A percentile compares a stretch with the other conserved stretches of the same genome.
Conservation (phyloP, 2,888 invertebrate genomes). For the Carcina quercana region DNA sequence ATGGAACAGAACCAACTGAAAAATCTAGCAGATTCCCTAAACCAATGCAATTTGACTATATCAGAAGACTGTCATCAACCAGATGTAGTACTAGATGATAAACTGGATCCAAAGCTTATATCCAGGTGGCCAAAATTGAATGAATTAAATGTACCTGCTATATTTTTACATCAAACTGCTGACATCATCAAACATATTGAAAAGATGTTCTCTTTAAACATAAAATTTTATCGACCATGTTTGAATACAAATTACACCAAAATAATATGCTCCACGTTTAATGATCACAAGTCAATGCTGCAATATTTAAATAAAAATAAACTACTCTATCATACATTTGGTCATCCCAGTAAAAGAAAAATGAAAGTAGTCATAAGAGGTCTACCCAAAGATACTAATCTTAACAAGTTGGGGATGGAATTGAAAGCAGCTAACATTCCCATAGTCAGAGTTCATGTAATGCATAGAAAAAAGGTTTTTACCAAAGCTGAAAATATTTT, state of each 20-base stretch:
- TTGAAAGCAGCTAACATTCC: slow-evolving; percentile 37
- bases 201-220: slow-evolving; percentile 25
- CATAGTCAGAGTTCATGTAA: slow-evolving; percentile 37
- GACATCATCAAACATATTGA: slow-evolving; percentile 27
- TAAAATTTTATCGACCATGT: slow-evolving; percentile 32
- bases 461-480: slow-evolving; percentile 28
- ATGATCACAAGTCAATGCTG: slow-evolving; percentile 33
- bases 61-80: not conserved
- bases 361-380: slow-evolving; percentile 45
- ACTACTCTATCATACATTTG: slow-evolving; percentile 46
- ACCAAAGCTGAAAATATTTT: slow-evolving; percentile 25
- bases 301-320: slow-evolving; percentile 36
- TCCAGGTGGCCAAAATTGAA: slow-evolving; percentile 34
- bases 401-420: slow-evolving; percentile 28
- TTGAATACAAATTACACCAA: slow-evolving; percentile 26
- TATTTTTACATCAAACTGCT: slow-evolving; percentile 38
- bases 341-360: slow-evolving; percentile 36
- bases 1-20: slow-evolving; percentile 19
- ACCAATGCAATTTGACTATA: slow-evolving; percentile 20
- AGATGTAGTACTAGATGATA: slow-evolving; percentile 19
- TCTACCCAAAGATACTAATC: slow-evolving; percentile 30
- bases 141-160: slow-evolving; percentile 31
- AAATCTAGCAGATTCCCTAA: slow-evolving; percentile 16
- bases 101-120: slow-evolving; percentile 17
- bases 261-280: slow-evolving; percentile 26